Conservation (phyloP, 2,888 invertebrate genomes). For the Holacanthella duospinosa region DNA sequence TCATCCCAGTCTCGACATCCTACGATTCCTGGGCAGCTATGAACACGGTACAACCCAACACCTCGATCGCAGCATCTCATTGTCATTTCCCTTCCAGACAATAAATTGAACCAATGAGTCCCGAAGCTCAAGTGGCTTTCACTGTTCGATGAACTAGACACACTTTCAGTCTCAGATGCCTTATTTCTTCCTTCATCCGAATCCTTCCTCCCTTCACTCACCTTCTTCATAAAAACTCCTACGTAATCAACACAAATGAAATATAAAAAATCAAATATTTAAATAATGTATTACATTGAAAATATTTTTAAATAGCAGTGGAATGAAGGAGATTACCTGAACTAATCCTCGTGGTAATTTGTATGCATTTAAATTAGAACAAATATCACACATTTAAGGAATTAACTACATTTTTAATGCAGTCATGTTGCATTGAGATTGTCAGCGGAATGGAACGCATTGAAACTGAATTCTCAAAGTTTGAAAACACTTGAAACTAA, state of each 20-base stretch:
- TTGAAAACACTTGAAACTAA: too few species aligned
- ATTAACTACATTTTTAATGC: background rate
- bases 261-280: background rate
- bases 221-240: background rate
- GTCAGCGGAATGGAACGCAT: background rate
- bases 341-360: background rate
- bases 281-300: too few species aligned
- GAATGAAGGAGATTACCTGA: too few species aligned
- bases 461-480: background rate
- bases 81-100: conserved; percentile 22
- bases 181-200: conserved; percentile 13
- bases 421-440: background rate
- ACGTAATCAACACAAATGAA: background rate
- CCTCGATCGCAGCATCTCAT: conserved; percentile 25
- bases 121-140: conserved; percentile 24
- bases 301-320: background rate
- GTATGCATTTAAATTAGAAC: background rate
- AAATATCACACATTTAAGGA: background rate
- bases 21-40: conserved; percentile 39
- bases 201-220: background rate
- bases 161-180: conserved; percentile 13
- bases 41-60: conserved; percentile 38
- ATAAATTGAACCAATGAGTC: conserved; percentile 25
- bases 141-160: conserved; percentile 21
- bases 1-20: conserved; percentile 27